Conservation (phyloP, 35 echinoderm and acorn worm species). For the Hemicentrotus pulcherrimus region DNA sequence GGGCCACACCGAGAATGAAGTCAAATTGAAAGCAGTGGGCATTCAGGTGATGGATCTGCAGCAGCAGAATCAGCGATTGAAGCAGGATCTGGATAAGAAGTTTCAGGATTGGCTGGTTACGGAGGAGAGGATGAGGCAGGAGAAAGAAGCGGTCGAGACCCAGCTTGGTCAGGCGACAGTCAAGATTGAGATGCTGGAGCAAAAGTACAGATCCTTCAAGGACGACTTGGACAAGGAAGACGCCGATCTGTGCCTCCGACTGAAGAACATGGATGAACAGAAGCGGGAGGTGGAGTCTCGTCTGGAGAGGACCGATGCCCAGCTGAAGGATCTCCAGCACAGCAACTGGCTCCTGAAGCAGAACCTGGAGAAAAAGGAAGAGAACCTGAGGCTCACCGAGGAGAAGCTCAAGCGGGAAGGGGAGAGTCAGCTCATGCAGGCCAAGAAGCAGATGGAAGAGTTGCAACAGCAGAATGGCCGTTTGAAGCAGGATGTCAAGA, state of each 20-base stretch:
- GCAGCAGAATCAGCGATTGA: neutral
- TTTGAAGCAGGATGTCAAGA: slow-evolving; percentile 23
- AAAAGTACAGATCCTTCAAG: neutral
- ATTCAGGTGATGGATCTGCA: neutral
- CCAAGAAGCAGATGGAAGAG: neutral
- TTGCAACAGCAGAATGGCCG: slow-evolving; percentile 52
- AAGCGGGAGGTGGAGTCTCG: neutral
- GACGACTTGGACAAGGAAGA: slow-evolving; percentile 26
- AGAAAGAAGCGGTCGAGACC: neutral
- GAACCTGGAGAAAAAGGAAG: slow-evolving; percentile 38
- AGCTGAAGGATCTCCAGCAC: slow-evolving; percentile 21
- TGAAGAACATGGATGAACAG: neutral
- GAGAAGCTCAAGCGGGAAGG: slow-evolving; percentile 22
- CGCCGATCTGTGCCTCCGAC: neutral
- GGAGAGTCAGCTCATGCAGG: neutral
- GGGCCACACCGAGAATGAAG: neutral
- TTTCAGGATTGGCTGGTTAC: slow-evolving; percentile 41
- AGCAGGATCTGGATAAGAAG: slow-evolving; percentile 32
- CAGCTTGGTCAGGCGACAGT: neutral
- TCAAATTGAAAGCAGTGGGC: neutral
- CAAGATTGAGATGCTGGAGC: slow-evolving; percentile 29
- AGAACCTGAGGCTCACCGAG: slow-evolving; percentile 11
- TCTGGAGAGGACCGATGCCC: neutral
- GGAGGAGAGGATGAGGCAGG: slow-evolving; percentile 46
- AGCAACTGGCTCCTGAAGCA: slow-evolving; percentile 5